Evolutionary conservation across 1,140 invertebrate genomes (phyloP).

Genomic region (Brachionus paranguensis): DNA sequence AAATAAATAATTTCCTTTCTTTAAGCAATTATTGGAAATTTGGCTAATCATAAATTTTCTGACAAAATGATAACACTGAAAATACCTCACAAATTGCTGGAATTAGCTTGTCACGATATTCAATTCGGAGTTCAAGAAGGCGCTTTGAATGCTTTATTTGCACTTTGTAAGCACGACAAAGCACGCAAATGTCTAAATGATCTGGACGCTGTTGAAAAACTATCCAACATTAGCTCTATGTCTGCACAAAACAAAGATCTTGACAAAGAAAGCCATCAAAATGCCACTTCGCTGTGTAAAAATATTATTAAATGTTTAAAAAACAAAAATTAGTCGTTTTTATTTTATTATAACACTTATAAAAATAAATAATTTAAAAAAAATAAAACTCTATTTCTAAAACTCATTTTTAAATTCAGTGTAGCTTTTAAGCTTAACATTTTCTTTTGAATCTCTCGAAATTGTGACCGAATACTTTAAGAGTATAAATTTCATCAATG

Average conservation of each 20-base stretch:
- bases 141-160: constrained; percentile 47
- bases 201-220: neutral
- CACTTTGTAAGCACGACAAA: constrained; percentile 44
- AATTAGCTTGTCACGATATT: constrained; percentile 47
- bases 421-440: neutral
- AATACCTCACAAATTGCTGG: constrained; percentile 45
- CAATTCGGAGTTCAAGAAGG: constrained; percentile 48
- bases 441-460: neutral
- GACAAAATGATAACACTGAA: constrained; percentile 12
- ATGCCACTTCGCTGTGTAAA: neutral
- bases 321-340: neutral
- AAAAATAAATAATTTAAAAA: neutral
- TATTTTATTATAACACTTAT: neutral
- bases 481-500: constrained; percentile 15
- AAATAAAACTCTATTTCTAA: neutral
- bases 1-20: neutral
- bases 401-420: neutral
- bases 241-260: neutral
- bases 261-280: constrained; percentile 7
- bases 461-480: neutral
- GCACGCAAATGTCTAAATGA: neutral
- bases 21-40: neutral
- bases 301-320: constrained; percentile 37
- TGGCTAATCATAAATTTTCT: neutral
- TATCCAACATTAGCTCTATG: neutral